phyloP scores from a whole-genome alignment of 1,140 invertebrate genomes.

The Ooceraea biroi region DNA sequence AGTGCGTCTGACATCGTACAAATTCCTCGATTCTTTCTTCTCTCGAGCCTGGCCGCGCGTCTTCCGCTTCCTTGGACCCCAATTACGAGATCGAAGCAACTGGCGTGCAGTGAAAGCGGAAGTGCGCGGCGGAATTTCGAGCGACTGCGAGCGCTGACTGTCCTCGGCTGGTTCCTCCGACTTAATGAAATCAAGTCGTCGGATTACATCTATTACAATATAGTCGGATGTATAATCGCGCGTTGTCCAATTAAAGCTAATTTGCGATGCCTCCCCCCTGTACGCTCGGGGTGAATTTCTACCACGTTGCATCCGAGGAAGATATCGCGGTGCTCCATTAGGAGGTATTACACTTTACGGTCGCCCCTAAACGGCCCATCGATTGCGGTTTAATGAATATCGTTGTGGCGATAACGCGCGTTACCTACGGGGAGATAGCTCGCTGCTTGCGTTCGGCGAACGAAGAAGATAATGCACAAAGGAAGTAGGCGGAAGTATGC shows the following conservation, averaged over 20 bases:
- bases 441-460: not conserved
- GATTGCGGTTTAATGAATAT: conserved; percentile 23
- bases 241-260: not conserved
- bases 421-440: conserved; percentile 21
- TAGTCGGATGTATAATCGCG: not conserved
- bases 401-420: not conserved
- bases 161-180: not conserved
- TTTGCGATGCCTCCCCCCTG: not conserved
- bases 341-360: not conserved
- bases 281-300: not conserved
- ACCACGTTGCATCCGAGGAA: not conserved
- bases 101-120: not conserved
- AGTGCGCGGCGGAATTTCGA: not conserved
- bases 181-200: not conserved
- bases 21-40: conserved; percentile 39
- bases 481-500: not conserved
- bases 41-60: not conserved
- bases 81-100: conserved; percentile 54
- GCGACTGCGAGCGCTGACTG: conserved; percentile 19
- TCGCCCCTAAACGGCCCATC: not conserved
- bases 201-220: not conserved
- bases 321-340: not conserved
- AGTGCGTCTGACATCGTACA: conserved; percentile 51
- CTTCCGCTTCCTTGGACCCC: conserved; percentile 28
- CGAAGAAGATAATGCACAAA: conserved; percentile 23